Percentiles rank a stretch among this genome's conserved stretches.
phyloP scores from a whole-genome alignment of 2,113 vertebrate genomes.

The Pimephales promelas region DNA sequence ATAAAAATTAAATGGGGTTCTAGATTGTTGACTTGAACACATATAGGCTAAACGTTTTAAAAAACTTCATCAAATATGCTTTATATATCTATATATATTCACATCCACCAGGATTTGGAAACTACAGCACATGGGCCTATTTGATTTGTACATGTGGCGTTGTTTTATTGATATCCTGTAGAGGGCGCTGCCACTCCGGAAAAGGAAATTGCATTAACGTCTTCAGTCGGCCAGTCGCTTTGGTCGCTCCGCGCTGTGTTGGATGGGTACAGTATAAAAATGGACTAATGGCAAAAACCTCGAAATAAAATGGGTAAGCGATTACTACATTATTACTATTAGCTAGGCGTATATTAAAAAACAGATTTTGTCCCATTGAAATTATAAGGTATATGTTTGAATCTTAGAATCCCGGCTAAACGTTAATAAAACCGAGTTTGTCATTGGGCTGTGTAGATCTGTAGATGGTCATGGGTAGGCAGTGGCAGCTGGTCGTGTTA shows the following conservation, averaged over 20 bases:
- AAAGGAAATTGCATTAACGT: slow-evolving; percentile 20
- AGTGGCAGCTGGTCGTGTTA: slow-evolving; percentile 1
- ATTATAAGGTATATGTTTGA: neutral
- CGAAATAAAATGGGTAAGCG: slow-evolving; percentile 55
- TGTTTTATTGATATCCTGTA: slow-evolving; percentile 4
- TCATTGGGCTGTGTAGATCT: neutral
- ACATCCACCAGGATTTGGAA: neutral
- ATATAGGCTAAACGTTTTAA: no score
- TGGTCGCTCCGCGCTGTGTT: neutral
- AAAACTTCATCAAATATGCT: no score
- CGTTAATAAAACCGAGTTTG: neutral
- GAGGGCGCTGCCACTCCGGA: slow-evolving; percentile 47
- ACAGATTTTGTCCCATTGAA: neutral
- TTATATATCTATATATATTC: no score
- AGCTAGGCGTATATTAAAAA: neutral
- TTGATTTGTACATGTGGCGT: neutral
- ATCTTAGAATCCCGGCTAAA: neutral
- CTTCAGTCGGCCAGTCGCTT: neutral
- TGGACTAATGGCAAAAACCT: slow-evolving; percentile 43
- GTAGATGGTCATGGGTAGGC: neutral
- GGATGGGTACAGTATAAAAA: neutral
- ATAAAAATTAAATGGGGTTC: no score
- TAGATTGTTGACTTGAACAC: no score
- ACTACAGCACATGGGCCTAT: neutral
- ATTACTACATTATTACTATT: neutral